A percentile compares a stretch with the other conserved stretches of the same genome.
Conservation (phyloP, 2,888 invertebrate species). For the Amiota mariae region DNA sequence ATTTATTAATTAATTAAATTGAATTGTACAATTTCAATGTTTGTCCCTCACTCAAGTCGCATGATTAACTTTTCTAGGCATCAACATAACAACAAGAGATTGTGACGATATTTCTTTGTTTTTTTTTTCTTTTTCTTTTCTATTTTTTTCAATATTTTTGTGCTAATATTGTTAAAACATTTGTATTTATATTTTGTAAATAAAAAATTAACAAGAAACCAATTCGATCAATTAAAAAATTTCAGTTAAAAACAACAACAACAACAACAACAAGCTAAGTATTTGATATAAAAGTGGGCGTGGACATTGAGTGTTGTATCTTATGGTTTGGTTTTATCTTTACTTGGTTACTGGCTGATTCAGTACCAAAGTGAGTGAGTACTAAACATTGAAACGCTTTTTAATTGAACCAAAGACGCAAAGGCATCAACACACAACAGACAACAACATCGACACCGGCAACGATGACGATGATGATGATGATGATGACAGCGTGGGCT, state of each 20-base stretch:
- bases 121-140: not conserved
- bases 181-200: not conserved
- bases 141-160: slow-evolving; percentile 14
- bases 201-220: slow-evolving; percentile 32
- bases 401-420: not conserved
- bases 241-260: slow-evolving; percentile 20
- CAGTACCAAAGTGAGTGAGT: too few relatives aligned
- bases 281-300: slow-evolving; percentile 1
- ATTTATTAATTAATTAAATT: slow-evolving; percentile 28
- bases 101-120: not conserved
- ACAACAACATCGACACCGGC: too few relatives aligned
- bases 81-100: too few relatives aligned
- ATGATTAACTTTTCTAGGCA: too few relatives aligned
- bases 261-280: slow-evolving; percentile 7
- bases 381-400: slow-evolving; percentile 19
- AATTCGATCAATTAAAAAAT: slow-evolving; percentile 43
- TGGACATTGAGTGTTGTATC: not conserved
- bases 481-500: too few relatives aligned
- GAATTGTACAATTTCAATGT: slow-evolving; percentile 15
- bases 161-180: slow-evolving; percentile 25
- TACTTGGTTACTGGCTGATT: too few relatives aligned
- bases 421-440: too few relatives aligned
- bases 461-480: too few relatives aligned
- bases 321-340: too few relatives aligned
- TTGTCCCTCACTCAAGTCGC: not conserved